These are phyloP conservation scores for Rana temporaria DNA, from an alignment of 2,113 vertebrate species.

Conservation along the genomic window DNA sequence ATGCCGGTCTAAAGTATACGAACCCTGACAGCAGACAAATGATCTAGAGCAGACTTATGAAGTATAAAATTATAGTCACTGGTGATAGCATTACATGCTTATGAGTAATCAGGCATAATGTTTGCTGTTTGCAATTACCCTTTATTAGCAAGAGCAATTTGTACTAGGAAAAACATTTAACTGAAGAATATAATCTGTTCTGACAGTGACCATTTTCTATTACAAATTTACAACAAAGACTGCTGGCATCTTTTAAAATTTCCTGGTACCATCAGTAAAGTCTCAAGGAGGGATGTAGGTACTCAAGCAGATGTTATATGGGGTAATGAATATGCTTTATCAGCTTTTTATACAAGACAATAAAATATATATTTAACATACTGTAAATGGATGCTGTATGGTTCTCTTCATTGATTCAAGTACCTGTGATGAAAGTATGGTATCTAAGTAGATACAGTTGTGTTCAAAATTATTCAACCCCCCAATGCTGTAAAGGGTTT, in stretches of 20 bases:
- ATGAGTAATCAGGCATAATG: constrained; percentile 48
- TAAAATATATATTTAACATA: no score
- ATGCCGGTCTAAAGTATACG: constrained; percentile 1
- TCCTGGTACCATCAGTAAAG: neutral
- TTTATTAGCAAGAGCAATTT: constrained; percentile 45
- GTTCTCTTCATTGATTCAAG: no score
- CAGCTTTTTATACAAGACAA: neutral
- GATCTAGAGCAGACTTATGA: constrained; percentile 43
- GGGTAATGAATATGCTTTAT: neutral
- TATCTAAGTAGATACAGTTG: no score
- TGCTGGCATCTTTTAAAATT: constrained; percentile 14
- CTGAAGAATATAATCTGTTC: constrained; percentile 19
- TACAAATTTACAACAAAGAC: neutral
- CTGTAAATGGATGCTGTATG: no score
- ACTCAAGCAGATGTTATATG: neutral
- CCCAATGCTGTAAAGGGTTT: no score
- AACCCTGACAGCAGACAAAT: constrained; percentile 43
- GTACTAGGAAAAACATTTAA: constrained; percentile 37
- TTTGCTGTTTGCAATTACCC: constrained; percentile 49
- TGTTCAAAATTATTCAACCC: no score
- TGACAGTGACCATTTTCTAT: constrained; percentile 4
- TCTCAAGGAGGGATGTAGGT: neutral
- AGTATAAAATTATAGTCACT: constrained; percentile 42
- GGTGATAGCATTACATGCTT: constrained; percentile 46
- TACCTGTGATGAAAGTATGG: no score